These are phyloP conservation scores for Allolobophora icterica DNA, from an alignment of 2,888 invertebrate genomes.

Conservation along the genomic window DNA sequence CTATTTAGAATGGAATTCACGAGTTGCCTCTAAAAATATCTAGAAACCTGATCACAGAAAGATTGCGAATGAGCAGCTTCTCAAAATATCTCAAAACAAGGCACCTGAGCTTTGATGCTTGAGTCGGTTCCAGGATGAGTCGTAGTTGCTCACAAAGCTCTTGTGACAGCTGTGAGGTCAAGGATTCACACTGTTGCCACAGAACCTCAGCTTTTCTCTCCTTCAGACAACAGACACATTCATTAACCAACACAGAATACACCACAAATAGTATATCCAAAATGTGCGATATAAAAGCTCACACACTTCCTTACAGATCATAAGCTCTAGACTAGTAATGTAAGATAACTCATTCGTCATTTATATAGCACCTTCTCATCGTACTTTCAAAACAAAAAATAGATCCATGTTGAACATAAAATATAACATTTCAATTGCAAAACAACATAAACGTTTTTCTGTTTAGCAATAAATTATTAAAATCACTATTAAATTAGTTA, in stretches of 20 bases:
- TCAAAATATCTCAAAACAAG: neutral
- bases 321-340: neutral
- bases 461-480: too few species aligned
- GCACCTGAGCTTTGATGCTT: slow-evolving; percentile 81
- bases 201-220: slow-evolving; percentile 40
- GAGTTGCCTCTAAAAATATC: too few species aligned
- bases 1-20: too few species aligned
- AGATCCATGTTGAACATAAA: too few species aligned
- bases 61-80: neutral
- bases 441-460: too few species aligned
- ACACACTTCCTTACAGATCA: neutral
- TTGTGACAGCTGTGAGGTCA: slow-evolving; percentile 72
- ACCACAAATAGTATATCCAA: neutral
- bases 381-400: too few species aligned
- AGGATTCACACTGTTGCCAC: slow-evolving; percentile 64
- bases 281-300: neutral
- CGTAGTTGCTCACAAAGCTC: slow-evolving; percentile 91
- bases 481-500: too few species aligned
- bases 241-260: neutral
- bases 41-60: neutral
- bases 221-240: slow-evolving; percentile 18
- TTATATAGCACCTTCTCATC: too few species aligned
- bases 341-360: too few species aligned
- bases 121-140: slow-evolving; percentile 92
- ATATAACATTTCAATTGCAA: too few species aligned